Conservation (phyloP, 2,888 invertebrate genomes). For the Junonia oenone region DNA sequence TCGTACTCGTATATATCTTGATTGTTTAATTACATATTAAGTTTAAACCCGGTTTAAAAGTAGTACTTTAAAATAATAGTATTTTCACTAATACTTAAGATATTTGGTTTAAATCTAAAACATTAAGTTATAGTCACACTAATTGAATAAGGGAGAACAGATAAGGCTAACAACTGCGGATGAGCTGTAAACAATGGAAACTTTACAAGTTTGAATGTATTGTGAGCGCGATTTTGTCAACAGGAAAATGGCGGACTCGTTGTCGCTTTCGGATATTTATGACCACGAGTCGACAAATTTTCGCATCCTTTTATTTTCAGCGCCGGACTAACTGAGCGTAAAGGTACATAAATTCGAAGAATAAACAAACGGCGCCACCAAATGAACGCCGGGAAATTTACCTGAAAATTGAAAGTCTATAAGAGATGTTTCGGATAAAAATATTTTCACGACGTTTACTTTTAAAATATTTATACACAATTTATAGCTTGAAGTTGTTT, state of each 20-base stretch:
- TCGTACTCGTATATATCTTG: no score
- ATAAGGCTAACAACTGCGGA: slow-evolving; percentile 42
- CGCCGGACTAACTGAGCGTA: slow-evolving; percentile 53
- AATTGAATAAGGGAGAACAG: slow-evolving; percentile 8
- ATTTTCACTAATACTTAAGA: no score
- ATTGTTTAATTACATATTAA: no score
- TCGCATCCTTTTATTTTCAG: slow-evolving; percentile 66
- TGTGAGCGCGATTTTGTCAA: slow-evolving; percentile 73
- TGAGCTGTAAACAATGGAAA: slow-evolving; percentile 65
- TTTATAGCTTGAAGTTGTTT: not conserved
- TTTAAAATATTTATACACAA: not conserved
- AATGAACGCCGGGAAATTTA: slow-evolving; percentile 31
- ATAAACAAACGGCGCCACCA: slow-evolving; percentile 42
- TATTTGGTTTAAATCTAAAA: no score
- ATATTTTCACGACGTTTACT: not conserved
- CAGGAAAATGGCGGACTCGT: slow-evolving; percentile 73
- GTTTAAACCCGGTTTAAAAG: no score
- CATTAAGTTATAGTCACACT: not conserved
- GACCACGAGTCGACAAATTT: slow-evolving; percentile 65
- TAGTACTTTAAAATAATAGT: no score
- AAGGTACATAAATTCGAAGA: slow-evolving; percentile 59
- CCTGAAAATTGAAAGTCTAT: slow-evolving; percentile 29
- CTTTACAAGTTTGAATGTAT: slow-evolving; percentile 72
- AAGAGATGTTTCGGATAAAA: slow-evolving; percentile 12
- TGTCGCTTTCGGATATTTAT: slow-evolving; percentile 70